A percentile compares a stretch with the other conserved stretches of the same genome.
These are phyloP conservation scores for Molothrus aeneus DNA, from an alignment of 2,797 vertebrate species.

Conservation along the genomic window DNA sequence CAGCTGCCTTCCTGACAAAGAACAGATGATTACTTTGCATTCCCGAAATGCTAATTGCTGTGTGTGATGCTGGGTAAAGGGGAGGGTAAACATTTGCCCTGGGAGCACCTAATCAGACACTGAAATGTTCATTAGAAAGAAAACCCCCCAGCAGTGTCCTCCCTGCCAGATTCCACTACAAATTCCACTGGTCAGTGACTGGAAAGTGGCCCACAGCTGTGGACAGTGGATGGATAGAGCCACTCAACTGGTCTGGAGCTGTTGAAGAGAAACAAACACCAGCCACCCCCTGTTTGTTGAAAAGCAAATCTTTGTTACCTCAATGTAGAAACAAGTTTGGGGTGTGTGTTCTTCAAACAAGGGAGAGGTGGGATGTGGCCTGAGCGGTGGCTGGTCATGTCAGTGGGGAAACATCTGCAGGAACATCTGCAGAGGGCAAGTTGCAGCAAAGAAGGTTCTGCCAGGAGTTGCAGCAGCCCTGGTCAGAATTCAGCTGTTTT, in stretches of 20 bases:
- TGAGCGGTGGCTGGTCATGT: neutral
- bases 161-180: neutral
- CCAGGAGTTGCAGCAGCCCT: neutral
- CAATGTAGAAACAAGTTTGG: neutral
- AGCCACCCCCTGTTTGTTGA: neutral
- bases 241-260: neutral
- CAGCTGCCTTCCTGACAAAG: neutral
- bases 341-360: neutral
- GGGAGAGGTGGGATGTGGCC: neutral
- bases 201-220: neutral
- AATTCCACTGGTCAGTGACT: neutral
- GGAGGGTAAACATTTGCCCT: neutral
- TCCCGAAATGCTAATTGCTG: slow-evolving; percentile 7
- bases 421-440: neutral
- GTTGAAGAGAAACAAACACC: neutral
- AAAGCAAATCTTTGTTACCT: neutral
- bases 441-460: neutral
- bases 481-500: neutral
- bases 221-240: neutral
- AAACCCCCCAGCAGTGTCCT: neutral
- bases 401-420: neutral
- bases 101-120: neutral
- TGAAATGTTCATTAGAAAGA: neutral
- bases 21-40: slow-evolving; percentile 13
- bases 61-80: neutral